Evolutionary conservation across 2,797 vertebrate genomes (phyloP).

Genomic region (Hemitrygon akajei): DNA sequence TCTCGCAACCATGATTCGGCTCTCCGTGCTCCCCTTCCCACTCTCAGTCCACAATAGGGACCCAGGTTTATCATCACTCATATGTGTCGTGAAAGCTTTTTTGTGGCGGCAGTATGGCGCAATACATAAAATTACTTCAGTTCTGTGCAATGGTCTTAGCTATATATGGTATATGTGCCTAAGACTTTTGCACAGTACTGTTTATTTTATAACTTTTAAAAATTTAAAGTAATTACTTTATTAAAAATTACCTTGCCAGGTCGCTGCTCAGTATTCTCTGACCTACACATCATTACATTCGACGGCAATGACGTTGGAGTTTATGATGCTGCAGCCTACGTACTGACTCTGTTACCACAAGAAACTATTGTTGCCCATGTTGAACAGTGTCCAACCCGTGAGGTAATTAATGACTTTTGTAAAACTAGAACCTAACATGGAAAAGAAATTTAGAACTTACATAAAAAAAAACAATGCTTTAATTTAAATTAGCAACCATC

Average conservation of each 20-base stretch:
- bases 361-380: conserved; percentile 86
- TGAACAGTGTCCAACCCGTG: conserved; percentile 85
- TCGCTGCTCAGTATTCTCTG: conserved; percentile 89
- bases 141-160: too few species aligned
- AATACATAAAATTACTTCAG: too few species aligned
- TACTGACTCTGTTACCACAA: conserved; percentile 79
- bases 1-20: too few species aligned
- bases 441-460: not conserved
- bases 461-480: not conserved
- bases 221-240: too few species aligned
- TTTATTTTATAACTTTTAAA: too few species aligned
- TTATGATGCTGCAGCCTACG: conserved; percentile 87
- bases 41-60: too few species aligned
- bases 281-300: conserved; percentile 89
- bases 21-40: too few species aligned
- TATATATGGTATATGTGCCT: too few species aligned
- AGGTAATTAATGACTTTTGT: conserved; percentile 59
- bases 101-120: too few species aligned
- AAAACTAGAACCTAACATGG: not conserved
- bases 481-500: not conserved
- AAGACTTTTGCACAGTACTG: too few species aligned
- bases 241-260: conserved; percentile 56
- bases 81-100: too few species aligned
- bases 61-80: too few species aligned
- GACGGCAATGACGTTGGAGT: conserved; percentile 93